These are phyloP conservation scores for Cydia strobilella DNA, from an alignment of 1,140 invertebrate genomes.

Conservation along the genomic window DNA sequence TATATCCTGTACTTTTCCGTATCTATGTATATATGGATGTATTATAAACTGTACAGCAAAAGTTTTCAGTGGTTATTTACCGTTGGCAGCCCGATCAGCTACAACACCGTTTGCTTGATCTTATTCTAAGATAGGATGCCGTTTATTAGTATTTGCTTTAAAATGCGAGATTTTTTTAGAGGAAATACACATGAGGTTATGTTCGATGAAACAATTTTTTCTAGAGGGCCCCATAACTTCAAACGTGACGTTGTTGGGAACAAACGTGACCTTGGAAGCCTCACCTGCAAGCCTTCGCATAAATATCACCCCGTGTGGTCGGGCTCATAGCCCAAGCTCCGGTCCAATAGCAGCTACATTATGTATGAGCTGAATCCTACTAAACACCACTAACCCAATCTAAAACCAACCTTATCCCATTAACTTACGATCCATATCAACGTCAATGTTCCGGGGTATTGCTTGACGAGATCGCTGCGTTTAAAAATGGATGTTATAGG, in stretches of 20 bases:
- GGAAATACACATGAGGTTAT: too few species aligned
- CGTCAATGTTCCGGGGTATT: neutral
- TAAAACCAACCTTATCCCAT: neutral
- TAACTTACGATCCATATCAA: slow-evolving; percentile 1
- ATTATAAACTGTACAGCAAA: too few species aligned
- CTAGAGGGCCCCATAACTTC: neutral
- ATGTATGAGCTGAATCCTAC: neutral
- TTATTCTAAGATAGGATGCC: too few species aligned
- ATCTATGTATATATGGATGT: too few species aligned
- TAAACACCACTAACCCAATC: neutral
- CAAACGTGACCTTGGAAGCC: neutral
- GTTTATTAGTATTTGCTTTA: too few species aligned
- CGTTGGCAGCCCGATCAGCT: too few species aligned
- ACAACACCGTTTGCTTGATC: too few species aligned
- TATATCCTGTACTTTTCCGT: too few species aligned
- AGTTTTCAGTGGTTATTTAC: too few species aligned
- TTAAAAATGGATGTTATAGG: neutral
- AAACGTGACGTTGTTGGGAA: neutral
- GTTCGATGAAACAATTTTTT: too few species aligned
- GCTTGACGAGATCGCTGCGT: neutral
- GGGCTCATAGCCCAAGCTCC: neutral
- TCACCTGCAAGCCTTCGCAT: slow-evolving; percentile 7
- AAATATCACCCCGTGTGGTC: neutral
- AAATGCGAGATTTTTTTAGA: too few species aligned
- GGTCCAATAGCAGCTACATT: slow-evolving; percentile 6